Percentiles rank a stretch among this genome's conserved stretches.
Evolutionary conservation across 1,140 invertebrate species (phyloP).

Genomic region (Heterodera schachtii): DNA sequence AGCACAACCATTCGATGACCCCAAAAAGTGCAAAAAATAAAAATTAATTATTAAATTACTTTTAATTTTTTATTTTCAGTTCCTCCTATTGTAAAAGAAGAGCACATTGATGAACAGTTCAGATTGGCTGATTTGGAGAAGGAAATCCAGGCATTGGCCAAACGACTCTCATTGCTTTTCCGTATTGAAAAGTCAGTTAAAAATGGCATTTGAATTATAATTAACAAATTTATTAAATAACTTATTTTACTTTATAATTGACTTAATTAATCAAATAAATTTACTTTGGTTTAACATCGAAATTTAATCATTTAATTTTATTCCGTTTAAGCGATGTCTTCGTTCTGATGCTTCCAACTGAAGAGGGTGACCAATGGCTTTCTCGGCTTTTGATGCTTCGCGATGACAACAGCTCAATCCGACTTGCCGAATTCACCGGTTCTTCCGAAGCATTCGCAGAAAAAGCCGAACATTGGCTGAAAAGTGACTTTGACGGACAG

Average conservation of each 20-base stretch:
- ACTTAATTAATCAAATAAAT: too few species aligned
- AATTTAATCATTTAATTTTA: too few species aligned
- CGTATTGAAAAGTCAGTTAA: not conserved
- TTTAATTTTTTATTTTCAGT: not conserved
- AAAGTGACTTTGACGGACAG: not conserved
- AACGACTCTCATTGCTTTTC: not conserved
- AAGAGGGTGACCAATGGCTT: not conserved
- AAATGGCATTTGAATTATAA: too few species aligned
- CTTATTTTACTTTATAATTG: too few species aligned
- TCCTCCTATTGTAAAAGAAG: not conserved
- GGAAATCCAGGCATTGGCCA: not conserved
- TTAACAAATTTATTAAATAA: too few species aligned
- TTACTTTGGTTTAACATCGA: too few species aligned
- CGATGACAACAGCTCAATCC: not conserved
- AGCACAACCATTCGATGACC: not conserved
- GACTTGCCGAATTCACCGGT: not conserved
- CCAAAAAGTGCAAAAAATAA: not conserved
- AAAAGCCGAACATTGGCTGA: not conserved
- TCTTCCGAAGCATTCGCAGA: not conserved
- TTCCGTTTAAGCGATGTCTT: not conserved
- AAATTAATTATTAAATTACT: not conserved
- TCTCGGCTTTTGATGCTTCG: not conserved
- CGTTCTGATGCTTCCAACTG: not conserved
- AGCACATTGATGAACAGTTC: not conserved
- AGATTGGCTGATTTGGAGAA: not conserved